Base-by-base conservation (phyloP, 2,113 vertebrate species). In the Polypterus bichir region DNA sequence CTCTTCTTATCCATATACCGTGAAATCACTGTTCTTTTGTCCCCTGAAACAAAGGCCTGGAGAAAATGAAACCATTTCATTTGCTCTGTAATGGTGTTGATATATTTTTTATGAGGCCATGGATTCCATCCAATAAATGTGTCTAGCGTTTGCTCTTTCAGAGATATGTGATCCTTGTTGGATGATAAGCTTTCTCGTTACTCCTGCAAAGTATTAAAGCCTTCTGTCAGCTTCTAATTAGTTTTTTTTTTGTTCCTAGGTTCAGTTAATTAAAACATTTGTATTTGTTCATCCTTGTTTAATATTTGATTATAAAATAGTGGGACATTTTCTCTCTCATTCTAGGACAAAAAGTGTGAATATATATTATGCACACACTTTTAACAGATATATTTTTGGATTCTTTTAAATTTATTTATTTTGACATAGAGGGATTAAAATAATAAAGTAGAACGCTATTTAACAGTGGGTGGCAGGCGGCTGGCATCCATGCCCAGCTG, bases 171-270 rank as follows among this genome's bases (percentile, higher is more conserved):
- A 78, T 78, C 69, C 59, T 63, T 9, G 61, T 63, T 61, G 55
- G 11, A 63, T 62, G 70, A 69, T 72, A 64, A 69, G 69, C 52
- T 65, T 74, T 62, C 57, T 73, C 60, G 68, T 62, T 61, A 65
- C 66, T 55, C 58, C 60, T 54, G 71, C 71, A 71, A 75, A 75
- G 76, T 77, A 68, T 60, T 76, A 76, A 66, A 69, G 74, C 71
- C 69, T 78, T 65, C 59, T 59, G 65, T 48, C 59, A 70, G 62
- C 62, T 1, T 49, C 63, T 76, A 71, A 74, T 77, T 74, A 76
- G 60, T 64, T 70, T 73, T 70, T 70, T 49, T 59, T 47, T 11
- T 11, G 46, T 7, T 73, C 73, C 74, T 63, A 75, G 69, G 72
- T 70, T 46, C 3, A 67, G 60, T 76, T 76, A 76, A 70, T 49